phyloP scores from a whole-genome alignment of 1,140 invertebrate species.

The Teleopsis dalmanni region DNA sequence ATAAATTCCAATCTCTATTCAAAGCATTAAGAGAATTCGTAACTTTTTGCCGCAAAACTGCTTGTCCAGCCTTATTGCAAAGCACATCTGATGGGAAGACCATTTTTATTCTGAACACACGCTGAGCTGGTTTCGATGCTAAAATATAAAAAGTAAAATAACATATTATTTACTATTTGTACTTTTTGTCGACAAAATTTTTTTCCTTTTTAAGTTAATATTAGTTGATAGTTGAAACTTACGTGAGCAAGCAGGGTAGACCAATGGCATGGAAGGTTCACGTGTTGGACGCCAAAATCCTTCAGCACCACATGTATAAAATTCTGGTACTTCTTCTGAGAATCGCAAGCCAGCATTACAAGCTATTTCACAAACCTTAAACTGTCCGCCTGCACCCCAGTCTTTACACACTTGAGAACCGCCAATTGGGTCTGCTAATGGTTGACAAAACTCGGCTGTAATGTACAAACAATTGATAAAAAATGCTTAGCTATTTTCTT shows the following conservation, averaged over 20 bases:
- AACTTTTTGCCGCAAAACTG: slow-evolving; percentile 80
- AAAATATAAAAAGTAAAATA: slow-evolving; percentile 18
- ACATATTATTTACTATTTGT: background rate
- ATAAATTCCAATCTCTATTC: slow-evolving; percentile 91
- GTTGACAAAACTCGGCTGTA: slow-evolving; percentile 82
- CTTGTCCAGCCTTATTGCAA: slow-evolving; percentile 89
- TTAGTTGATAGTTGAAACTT: slow-evolving; percentile 35
- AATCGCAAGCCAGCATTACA: slow-evolving; percentile 82
- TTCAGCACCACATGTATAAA: slow-evolving; percentile 94
- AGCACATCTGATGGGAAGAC: slow-evolving; percentile 88
- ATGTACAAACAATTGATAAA: slow-evolving; percentile 20
- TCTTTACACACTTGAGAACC: slow-evolving; percentile 86
- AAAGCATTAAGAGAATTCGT: slow-evolving; percentile 78
- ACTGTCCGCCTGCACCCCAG: slow-evolving; percentile 93
- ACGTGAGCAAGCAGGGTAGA: slow-evolving; percentile 88
- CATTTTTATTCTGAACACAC: slow-evolving; percentile 88
- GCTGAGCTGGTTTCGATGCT: slow-evolving; percentile 76
- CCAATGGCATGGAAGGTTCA: slow-evolving; percentile 66
- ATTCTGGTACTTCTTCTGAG: slow-evolving; percentile 83
- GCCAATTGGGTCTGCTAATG: slow-evolving; percentile 77
- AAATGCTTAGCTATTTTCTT: background rate
- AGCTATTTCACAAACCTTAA: slow-evolving; percentile 79
- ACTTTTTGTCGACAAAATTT: no score
- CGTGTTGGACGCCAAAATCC: slow-evolving; percentile 89
- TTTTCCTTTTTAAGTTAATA: background rate